Conservation (phyloP, 1,140 invertebrate species). For the Odontomachus brunneus region DNA sequence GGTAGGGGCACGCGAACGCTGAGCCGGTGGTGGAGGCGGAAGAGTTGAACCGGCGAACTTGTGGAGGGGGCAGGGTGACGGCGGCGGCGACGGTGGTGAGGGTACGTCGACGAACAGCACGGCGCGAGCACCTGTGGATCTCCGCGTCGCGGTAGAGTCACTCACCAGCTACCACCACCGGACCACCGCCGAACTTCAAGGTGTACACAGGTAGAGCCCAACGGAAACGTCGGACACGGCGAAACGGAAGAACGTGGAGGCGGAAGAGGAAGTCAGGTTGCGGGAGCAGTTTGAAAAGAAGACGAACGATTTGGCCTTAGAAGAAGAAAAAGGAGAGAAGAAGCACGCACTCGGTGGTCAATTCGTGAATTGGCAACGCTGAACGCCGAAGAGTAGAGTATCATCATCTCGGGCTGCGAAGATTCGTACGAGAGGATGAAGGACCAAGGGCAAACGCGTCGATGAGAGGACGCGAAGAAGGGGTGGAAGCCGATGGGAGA, state of each 20-base stretch:
- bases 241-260: not conserved
- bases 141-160: constrained; percentile 80
- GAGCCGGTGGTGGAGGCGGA: constrained; percentile 70
- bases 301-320: not conserved
- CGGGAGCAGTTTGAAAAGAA: too few relatives aligned
- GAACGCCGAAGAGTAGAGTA: not conserved
- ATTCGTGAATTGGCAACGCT: not conserved
- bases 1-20: constrained; percentile 63
- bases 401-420: not conserved
- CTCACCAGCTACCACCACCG: constrained; percentile 84
- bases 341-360: too few relatives aligned
- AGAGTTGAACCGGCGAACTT: constrained; percentile 60
- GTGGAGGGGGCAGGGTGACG: constrained; percentile 42
- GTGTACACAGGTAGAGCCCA: constrained; percentile 65
- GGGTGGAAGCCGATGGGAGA: not conserved
- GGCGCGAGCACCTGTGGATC: constrained; percentile 84
- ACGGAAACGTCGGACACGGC: constrained; percentile 56
- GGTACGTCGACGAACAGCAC: constrained; percentile 68
- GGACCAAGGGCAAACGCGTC: not conserved
- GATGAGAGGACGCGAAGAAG: not conserved
- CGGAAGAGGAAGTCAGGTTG: not conserved
- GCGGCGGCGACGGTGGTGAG: constrained; percentile 70
- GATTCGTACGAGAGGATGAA: not conserved
- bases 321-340: not conserved
- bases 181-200: constrained; percentile 76